These are phyloP conservation scores for Zhuqinia jingwanae DNA, from an alignment of 2,888 invertebrate species.

Conservation along the genomic window DNA sequence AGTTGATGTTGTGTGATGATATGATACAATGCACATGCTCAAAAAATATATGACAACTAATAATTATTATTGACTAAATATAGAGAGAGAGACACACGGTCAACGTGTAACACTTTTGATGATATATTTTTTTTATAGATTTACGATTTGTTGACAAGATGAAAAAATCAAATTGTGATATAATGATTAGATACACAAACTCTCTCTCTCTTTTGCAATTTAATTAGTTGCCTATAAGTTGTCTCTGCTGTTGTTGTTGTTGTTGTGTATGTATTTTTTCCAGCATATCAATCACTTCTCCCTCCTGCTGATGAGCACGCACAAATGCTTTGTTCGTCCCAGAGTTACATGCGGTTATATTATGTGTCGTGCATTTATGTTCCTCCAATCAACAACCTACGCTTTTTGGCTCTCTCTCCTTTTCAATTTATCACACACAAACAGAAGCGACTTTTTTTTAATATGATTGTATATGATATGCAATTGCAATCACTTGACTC, in stretches of 20 bases:
- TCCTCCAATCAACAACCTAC: background rate
- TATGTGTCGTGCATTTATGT: background rate
- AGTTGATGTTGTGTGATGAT: background rate
- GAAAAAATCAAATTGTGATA: slow-evolving; percentile 13
- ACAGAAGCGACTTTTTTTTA: slow-evolving; percentile 24
- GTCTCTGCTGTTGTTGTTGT: no score
- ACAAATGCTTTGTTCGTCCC: slow-evolving; percentile 46
- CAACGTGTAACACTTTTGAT: slow-evolving; percentile 6
- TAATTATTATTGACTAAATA: background rate
- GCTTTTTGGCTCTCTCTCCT: background rate
- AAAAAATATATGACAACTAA: background rate
- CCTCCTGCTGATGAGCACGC: slow-evolving; percentile 55
- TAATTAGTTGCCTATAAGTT: slow-evolving; percentile 40
- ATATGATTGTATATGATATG: slow-evolving; percentile 41
- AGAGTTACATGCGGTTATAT: slow-evolving; percentile 40
- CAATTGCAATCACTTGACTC: slow-evolving; percentile 47
- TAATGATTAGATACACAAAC: background rate
- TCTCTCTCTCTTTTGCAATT: background rate
- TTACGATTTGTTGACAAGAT: background rate
- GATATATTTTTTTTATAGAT: slow-evolving; percentile 9
- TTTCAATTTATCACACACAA: background rate
- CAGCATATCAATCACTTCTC: slow-evolving; percentile 54
- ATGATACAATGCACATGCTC: slow-evolving; percentile 43
- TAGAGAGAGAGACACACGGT: background rate
- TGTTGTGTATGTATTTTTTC: slow-evolving; percentile 22